Evolutionary conservation across 2,888 invertebrate species (phyloP), one percentile per base, ranked within the genome.

Genomic region (Matsumyia berberina): DNA sequence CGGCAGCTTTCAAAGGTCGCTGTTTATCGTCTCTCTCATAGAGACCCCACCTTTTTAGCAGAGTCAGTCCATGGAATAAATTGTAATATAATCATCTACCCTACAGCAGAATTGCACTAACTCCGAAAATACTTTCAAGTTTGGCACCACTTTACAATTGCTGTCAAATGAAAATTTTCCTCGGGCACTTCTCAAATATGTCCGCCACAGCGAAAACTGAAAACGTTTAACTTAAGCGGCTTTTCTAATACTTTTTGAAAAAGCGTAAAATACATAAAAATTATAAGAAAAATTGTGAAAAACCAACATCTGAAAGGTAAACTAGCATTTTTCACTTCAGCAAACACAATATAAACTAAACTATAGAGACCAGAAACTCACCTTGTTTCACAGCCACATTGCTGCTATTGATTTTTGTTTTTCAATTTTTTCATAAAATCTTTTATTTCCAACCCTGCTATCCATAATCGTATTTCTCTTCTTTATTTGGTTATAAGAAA

Each of bases 151-250:
- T 69, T 17, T 7, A 0, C 4, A 0, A 17, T 0, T 0, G 0
- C 24, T 83, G 82, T 83, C 82, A 83, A 53, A 39, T 57, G 17
- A 17, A 6, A 15, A 12, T 31, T 67, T 11, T n/a, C 24, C 8
- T 55, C 15, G 46, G 70, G 57, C 42, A 64, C 66, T 46, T 55
- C 53, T 77, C 57, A 39, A 73, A 79, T 12, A 82, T 79, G 79
- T 79, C 83, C 73, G 83, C 79, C 83, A 79, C 69, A 31, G 46
- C 39, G 62, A 79, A 79, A 83, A 79, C 62, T 83, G 70, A 62
- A 83, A 83, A 83, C 83, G 83, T 83, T 79, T 83, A 51, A 55
- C 29, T 17, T 33, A 53, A 37, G 67, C 79, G 67, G 73, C 83
- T 67, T 42, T 44, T 11, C 12, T 69, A 64, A 44, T 31, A 74